Evolutionary conservation across 1,140 invertebrate species (phyloP).

Genomic region (Drosophila willistoni): DNA sequence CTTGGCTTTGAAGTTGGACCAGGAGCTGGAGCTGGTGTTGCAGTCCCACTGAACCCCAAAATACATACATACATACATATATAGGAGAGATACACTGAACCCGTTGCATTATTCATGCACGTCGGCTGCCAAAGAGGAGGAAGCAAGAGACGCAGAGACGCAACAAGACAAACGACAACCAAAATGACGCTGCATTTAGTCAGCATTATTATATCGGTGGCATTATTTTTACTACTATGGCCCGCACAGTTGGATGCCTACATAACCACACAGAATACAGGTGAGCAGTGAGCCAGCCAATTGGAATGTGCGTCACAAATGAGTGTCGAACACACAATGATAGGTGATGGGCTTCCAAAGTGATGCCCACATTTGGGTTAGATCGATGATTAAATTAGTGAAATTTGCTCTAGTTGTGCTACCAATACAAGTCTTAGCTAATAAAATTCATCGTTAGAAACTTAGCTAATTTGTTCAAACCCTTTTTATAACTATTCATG

Average conservation of each 20-base stretch:
- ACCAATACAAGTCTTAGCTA: neutral
- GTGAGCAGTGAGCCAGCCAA: conserved; percentile 41
- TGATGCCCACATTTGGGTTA: conserved; percentile 32
- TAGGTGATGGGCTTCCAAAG: conserved; percentile 31
- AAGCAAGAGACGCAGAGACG: conserved; percentile 4
- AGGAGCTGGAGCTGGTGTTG: conserved; percentile 18
- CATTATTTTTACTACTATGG: conserved; percentile 64
- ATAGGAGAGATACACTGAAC: conserved; percentile 13
- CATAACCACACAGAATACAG: conserved; percentile 72
- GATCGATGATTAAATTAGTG: neutral
- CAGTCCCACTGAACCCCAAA: conserved; percentile 27
- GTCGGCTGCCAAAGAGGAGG: conserved; percentile 23
- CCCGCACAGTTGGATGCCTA: conserved; percentile 78
- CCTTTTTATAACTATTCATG: no score
- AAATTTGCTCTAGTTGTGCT: neutral
- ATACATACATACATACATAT: neutral
- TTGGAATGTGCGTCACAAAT: conserved; percentile 9
- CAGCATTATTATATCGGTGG: conserved; percentile 72
- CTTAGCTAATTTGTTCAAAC: neutral
- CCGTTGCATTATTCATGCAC: conserved; percentile 69
- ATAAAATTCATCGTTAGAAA: neutral
- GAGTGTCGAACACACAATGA: neutral
- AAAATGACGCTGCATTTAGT: conserved; percentile 78
- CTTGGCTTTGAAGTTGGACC: conserved; percentile 31
- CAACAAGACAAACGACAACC: conserved; percentile 32